These are phyloP conservation scores for Danio choprae DNA, from an alignment of 2,797 vertebrate species.

Conservation along the genomic window DNA sequence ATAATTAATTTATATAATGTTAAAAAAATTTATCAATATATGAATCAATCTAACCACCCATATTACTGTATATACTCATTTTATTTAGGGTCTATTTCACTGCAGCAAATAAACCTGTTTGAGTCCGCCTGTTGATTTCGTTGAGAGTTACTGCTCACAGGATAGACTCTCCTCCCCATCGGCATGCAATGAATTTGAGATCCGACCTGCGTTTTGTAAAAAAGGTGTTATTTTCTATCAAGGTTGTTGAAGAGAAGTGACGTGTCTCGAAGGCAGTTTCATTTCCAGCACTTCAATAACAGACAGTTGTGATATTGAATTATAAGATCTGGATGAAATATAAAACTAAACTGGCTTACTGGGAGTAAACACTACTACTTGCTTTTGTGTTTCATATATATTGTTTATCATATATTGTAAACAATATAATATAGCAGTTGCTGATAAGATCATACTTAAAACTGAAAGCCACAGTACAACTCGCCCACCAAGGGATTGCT, in stretches of 20 bases:
- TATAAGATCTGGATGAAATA: background rate
- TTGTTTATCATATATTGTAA: background rate
- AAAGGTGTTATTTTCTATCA: background rate
- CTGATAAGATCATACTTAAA: background rate
- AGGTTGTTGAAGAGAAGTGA: conserved; percentile 1
- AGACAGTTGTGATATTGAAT: background rate
- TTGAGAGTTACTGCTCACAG: conserved; percentile 46
- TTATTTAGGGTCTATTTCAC: conserved; percentile 17
- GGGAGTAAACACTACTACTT: background rate
- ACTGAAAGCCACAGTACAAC: background rate
- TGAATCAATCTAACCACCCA: no score
- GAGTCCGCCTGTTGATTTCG: conserved; percentile 35
- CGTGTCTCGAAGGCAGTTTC: background rate
- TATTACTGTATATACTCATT: background rate
- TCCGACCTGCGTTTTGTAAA: conserved; percentile 40
- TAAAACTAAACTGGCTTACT: background rate
- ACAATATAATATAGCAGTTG: background rate
- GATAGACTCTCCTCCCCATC: conserved; percentile 34
- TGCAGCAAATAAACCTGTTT: conserved; percentile 45
- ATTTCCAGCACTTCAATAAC: background rate
- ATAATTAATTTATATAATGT: no score
- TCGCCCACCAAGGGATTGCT: background rate
- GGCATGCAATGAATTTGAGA: conserved; percentile 10
- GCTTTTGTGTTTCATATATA: background rate
- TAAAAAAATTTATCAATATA: no score